Percentiles rank a stretch among this genome's conserved stretches.
These are phyloP conservation scores for Dolomedes plantarius DNA, from an alignment of 2,888 invertebrate species.

Conservation along the genomic window DNA sequence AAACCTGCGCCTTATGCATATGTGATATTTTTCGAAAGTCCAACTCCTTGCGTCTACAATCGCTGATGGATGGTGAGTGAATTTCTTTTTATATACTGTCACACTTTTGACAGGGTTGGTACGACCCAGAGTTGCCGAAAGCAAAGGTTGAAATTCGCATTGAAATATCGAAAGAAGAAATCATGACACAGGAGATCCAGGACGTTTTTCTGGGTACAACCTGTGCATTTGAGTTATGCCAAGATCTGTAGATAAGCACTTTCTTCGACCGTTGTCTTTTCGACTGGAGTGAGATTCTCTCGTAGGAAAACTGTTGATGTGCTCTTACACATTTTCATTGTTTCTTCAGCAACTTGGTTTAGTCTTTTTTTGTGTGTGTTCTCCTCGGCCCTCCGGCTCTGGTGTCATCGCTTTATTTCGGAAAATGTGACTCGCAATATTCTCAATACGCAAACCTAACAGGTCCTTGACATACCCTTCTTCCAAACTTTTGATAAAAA, in stretches of 20 bases:
- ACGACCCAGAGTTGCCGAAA: neutral
- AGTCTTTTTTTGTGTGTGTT: neutral
- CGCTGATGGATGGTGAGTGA: neutral
- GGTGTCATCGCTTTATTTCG: too few species aligned
- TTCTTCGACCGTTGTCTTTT: too few species aligned
- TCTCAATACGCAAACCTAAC: too few species aligned
- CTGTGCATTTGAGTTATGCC: neutral
- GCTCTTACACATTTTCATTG: neutral
- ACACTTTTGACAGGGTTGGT: neutral
- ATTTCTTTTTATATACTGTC: neutral
- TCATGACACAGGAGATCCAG: neutral
- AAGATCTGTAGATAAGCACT: neutral
- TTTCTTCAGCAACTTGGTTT: neutral
- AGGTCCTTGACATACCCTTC: too few species aligned
- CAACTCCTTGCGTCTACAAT: neutral
- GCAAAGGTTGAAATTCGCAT: neutral
- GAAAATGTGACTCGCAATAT: too few species aligned
- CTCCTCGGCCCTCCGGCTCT: too few species aligned
- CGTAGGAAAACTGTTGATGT: neutral
- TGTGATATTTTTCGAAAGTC: neutral
- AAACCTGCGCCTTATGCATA: neutral
- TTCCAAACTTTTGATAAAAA: too few species aligned
- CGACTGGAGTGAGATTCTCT: slow-evolving; percentile 1
- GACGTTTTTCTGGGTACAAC: neutral
- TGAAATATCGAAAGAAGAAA: neutral